Evolutionary conservation across 2,888 invertebrate species (phyloP).

Genomic region (Luffia ferchaultella): DNA sequence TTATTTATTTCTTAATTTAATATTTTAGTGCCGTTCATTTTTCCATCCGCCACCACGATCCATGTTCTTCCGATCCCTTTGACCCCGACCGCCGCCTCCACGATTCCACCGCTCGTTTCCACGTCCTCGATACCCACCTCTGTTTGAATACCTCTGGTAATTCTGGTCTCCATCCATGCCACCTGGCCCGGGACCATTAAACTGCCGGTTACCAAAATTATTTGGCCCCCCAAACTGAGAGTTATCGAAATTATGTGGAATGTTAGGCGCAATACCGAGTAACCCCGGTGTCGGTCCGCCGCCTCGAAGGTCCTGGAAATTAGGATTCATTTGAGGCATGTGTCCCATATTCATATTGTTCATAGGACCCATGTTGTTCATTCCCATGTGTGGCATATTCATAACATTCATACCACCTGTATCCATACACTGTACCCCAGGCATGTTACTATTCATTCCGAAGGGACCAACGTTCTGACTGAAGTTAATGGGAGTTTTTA

Average conservation of each 20-base stretch:
- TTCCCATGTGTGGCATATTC: constrained; percentile 44
- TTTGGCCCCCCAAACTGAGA: constrained; percentile 42
- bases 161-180: constrained; percentile 52
- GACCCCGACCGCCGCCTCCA: constrained; percentile 49
- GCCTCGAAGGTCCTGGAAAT: constrained; percentile 51
- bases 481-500: constrained; percentile 49
- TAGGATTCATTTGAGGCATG: constrained; percentile 47
- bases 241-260: constrained; percentile 56
- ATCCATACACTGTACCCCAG: constrained; percentile 35
- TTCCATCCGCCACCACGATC: constrained; percentile 61
- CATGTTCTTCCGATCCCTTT: constrained; percentile 56
- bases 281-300: constrained; percentile 62
- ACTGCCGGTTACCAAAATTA: constrained; percentile 52
- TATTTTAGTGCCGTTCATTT: constrained; percentile 60
- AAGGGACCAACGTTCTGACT: constrained; percentile 40
- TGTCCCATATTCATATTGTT: constrained; percentile 44
- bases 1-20: constrained; percentile 19
- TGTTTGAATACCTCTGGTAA: constrained; percentile 46
- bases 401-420: constrained; percentile 45
- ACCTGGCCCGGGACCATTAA: constrained; percentile 47
- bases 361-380: constrained; percentile 26
- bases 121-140: constrained; percentile 45
- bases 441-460: constrained; percentile 36
- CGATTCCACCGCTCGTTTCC: constrained; percentile 56
- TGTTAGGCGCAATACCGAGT: constrained; percentile 64